These are phyloP conservation scores for Pelodytes ibericus DNA, from an alignment of 2,797 vertebrate genomes.

Conservation along the genomic window DNA sequence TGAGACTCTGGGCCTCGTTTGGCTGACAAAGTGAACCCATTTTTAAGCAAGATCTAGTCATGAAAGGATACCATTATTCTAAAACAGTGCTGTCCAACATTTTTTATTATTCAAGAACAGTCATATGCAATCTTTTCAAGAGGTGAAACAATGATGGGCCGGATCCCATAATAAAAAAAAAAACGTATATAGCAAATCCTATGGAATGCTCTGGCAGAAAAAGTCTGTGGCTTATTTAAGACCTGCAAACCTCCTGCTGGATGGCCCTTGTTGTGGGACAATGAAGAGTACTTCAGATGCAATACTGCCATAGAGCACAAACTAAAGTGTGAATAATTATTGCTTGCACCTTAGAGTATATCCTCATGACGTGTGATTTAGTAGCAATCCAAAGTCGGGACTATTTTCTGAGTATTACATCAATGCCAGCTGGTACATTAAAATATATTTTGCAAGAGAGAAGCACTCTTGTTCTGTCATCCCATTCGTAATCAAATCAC, in stretches of 20 bases:
- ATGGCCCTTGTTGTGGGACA: background rate
- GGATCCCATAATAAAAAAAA: background rate
- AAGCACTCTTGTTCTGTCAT: no score
- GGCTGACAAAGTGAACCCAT: background rate
- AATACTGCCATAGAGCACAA: conserved; percentile 15
- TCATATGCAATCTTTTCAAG: background rate
- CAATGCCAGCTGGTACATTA: no score
- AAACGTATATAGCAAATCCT: background rate
- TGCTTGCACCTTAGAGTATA: background rate
- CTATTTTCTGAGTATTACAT: background rate
- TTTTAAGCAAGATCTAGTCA: background rate
- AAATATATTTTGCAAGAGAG: no score
- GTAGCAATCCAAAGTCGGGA: background rate
- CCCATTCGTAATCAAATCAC: no score
- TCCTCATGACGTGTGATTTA: background rate
- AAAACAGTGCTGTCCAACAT: no score
- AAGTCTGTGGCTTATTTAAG: background rate
- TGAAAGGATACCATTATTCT: background rate
- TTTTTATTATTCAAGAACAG: background rate
- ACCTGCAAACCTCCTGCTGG: background rate
- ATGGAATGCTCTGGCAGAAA: background rate
- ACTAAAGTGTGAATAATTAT: background rate
- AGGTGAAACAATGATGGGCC: background rate
- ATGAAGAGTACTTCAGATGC: background rate
- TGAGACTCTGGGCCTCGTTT: background rate